Evolutionary conservation across 2,888 invertebrate genomes (phyloP).

Genomic region (Tetheella fluctuosa): DNA sequence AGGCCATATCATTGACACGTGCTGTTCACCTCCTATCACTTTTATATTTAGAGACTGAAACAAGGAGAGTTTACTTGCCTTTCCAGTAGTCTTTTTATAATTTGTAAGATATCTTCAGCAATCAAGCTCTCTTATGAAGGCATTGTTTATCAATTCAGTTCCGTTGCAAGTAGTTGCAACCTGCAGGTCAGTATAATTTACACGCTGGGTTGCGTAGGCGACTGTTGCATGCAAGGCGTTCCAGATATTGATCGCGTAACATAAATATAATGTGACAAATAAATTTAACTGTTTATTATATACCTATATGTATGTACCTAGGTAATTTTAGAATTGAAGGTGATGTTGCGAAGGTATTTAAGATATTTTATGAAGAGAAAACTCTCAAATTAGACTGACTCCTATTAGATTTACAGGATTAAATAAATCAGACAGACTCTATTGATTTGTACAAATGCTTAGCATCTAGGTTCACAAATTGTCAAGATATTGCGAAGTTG

Average conservation of each 20-base stretch:
- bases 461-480: background rate
- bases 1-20: too few species aligned
- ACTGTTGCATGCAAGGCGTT: constrained; percentile 12
- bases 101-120: background rate
- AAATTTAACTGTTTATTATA: background rate
- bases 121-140: background rate
- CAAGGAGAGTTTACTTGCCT: too few species aligned
- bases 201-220: constrained; percentile 13
- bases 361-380: too few species aligned
- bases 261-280: background rate
- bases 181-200: background rate
- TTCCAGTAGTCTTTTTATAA: background rate
- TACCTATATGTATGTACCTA: too few species aligned
- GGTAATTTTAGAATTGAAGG: too few species aligned
- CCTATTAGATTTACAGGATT: too few species aligned
- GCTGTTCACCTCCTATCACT: too few species aligned
- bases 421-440: too few species aligned
- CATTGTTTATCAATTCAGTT: background rate
- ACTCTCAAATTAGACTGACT: too few species aligned
- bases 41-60: too few species aligned
- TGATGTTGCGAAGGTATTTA: too few species aligned
- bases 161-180: background rate
- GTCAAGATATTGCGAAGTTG: background rate
- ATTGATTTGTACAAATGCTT: background rate
- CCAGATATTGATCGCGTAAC: constrained; percentile 14